phyloP scores from a whole-genome alignment of 2,113 vertebrate species.

The Nesogale talazaci region DNA sequence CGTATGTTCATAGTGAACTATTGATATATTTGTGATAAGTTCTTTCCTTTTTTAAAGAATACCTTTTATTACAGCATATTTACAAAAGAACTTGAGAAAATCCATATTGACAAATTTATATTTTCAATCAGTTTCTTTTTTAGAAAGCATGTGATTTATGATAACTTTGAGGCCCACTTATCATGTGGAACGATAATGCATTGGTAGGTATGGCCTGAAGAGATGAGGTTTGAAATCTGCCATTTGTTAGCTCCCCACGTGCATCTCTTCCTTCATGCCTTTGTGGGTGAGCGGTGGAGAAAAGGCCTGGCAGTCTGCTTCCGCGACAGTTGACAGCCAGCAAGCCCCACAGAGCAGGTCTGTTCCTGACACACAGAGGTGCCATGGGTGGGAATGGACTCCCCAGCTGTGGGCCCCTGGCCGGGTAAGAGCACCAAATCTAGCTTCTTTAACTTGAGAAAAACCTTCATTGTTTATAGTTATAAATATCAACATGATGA shows the following conservation, averaged over 20 bases:
- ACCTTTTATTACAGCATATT: slow-evolving; percentile 13
- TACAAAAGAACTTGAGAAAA: slow-evolving; percentile 26
- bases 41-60: neutral
- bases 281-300: neutral
- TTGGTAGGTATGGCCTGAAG: slow-evolving; percentile 23
- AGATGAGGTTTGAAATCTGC: neutral
- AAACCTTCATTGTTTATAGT: slow-evolving; percentile 98
- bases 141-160: slow-evolving; percentile 5
- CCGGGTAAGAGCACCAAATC: slow-evolving; percentile 42
- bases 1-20: neutral
- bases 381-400: neutral
- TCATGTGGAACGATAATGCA: slow-evolving; percentile 3
- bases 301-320: neutral
- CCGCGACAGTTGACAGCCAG: neutral
- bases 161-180: slow-evolving; percentile 4
- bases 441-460: slow-evolving; percentile 91
- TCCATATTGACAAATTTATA: neutral
- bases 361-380: neutral
- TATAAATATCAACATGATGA: slow-evolving; percentile 98
- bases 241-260: neutral
- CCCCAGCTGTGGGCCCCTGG: neutral
- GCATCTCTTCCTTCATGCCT: neutral
- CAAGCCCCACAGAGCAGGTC: neutral
- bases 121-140: slow-evolving; percentile 39
- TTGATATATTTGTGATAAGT: neutral